These are phyloP conservation scores for Calosoma granatense DNA, from an alignment of 1,140 invertebrate genomes.

Conservation along the genomic window DNA sequence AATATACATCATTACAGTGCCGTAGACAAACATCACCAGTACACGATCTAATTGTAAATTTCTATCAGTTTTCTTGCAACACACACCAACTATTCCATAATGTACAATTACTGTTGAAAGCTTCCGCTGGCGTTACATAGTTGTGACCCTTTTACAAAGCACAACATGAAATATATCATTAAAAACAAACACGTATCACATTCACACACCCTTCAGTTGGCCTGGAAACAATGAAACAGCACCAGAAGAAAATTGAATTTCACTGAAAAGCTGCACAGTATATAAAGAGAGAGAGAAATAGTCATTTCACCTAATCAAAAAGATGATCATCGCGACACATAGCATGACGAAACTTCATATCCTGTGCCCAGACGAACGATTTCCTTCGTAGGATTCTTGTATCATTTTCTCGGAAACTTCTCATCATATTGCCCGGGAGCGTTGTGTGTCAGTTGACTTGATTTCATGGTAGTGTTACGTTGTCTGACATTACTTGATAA, in stretches of 20 bases:
- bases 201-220: too few relatives aligned
- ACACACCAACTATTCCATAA: too few relatives aligned
- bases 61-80: too few relatives aligned
- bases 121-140: too few relatives aligned
- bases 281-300: not conserved
- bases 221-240: too few relatives aligned
- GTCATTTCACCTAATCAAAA: constrained; percentile 3
- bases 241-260: constrained; percentile 8
- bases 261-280: not conserved
- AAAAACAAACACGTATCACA: too few relatives aligned
- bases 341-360: not conserved
- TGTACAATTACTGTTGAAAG: too few relatives aligned
- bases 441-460: constrained; percentile 1
- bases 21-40: too few relatives aligned
- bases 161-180: too few relatives aligned
- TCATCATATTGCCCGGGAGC: not conserved
- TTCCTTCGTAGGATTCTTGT: not conserved
- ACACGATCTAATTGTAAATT: too few relatives aligned
- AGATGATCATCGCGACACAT: not conserved
- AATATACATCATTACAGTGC: too few relatives aligned
- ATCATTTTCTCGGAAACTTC: not conserved
- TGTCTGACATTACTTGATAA: not conserved
- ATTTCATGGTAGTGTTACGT: not conserved
- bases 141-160: too few relatives aligned
- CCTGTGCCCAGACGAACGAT: not conserved